A percentile compares a stretch with the other conserved stretches of the same genome.
These are phyloP conservation scores for Radopholus similis DNA, from an alignment of 1,140 invertebrate species.

Conservation along the genomic window DNA sequence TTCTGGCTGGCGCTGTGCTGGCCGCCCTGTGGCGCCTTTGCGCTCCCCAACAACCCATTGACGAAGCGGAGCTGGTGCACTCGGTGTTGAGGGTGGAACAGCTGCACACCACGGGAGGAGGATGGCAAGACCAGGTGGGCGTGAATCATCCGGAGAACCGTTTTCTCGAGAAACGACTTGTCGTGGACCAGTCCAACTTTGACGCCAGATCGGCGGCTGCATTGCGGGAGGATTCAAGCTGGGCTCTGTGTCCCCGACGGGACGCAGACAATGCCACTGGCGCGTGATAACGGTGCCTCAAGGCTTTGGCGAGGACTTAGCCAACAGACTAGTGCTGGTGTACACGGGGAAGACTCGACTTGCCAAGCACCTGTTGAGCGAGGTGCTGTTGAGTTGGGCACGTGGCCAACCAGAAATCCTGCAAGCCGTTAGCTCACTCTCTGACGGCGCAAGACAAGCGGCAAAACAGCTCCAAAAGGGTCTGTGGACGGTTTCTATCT, in stretches of 20 bases:
- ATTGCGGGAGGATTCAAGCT: not conserved
- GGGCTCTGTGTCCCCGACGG: not conserved
- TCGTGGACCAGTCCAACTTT: too few species aligned
- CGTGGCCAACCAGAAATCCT: slow-evolving; percentile 8
- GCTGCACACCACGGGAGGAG: slow-evolving; percentile 48
- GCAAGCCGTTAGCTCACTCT: slow-evolving; percentile 8
- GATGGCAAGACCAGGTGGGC: slow-evolving; percentile 52
- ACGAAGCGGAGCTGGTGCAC: slow-evolving; percentile 5
- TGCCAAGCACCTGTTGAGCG: slow-evolving; percentile 45
- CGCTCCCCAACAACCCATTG: slow-evolving; percentile 10
- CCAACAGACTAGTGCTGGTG: slow-evolving; percentile 37
- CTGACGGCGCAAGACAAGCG: slow-evolving; percentile 17
- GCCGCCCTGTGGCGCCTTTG: slow-evolving; percentile 30
- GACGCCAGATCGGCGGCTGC: not conserved
- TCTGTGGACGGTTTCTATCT: not conserved
- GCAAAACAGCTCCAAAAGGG: slow-evolving; percentile 15
- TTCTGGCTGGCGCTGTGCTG: slow-evolving; percentile 29
- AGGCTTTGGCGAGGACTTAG: slow-evolving; percentile 16
- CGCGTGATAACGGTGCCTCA: not conserved
- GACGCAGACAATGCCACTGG: slow-evolving; percentile 15
- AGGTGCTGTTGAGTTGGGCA: slow-evolving; percentile 35
- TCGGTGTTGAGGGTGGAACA: slow-evolving; percentile 44
- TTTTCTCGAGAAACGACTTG: not conserved
- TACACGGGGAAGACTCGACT: slow-evolving; percentile 50
- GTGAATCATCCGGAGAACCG: slow-evolving; percentile 28